A percentile compares a stretch with the other conserved stretches of the same genome.
Evolutionary conservation across 2,113 vertebrate genomes (phyloP).

Genomic region (Acrocephalus kingi): DNA sequence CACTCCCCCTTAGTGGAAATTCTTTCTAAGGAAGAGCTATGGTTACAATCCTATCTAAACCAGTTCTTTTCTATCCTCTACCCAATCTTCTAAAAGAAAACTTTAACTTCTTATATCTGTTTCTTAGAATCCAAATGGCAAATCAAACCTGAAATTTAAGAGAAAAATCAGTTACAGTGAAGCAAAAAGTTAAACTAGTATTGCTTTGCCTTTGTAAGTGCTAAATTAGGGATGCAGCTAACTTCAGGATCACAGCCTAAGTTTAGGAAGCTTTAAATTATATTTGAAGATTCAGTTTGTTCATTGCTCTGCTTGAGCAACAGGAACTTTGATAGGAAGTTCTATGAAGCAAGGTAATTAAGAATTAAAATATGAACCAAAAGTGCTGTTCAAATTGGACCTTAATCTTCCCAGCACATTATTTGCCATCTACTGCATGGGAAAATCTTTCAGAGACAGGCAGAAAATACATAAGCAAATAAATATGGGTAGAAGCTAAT

Average conservation of each 20-base stretch:
- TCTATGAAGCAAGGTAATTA: neutral
- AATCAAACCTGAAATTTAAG: neutral
- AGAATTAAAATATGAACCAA: neutral
- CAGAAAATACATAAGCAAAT: neutral
- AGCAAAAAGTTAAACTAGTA: neutral
- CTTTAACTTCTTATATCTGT: neutral
- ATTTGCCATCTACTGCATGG: neutral
- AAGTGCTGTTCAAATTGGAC: neutral
- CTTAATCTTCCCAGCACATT: neutral
- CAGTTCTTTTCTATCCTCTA: neutral
- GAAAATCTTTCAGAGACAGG: neutral
- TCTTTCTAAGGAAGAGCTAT: neutral
- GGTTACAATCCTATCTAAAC: neutral
- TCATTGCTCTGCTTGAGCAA: neutral
- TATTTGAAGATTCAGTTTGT: neutral
- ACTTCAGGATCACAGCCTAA: neutral
- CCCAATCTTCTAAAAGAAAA: neutral
- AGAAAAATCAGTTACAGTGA: neutral
- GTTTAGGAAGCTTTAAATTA: neutral
- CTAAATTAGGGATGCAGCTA: neutral
- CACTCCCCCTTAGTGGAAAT: neutral
- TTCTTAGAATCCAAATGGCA: neutral
- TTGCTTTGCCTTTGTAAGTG: neutral
- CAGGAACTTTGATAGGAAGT: neutral
- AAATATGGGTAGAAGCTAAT: neutral